Base-by-base conservation (phyloP, 2,113 vertebrate species). In the Tupaia tana region DNA sequence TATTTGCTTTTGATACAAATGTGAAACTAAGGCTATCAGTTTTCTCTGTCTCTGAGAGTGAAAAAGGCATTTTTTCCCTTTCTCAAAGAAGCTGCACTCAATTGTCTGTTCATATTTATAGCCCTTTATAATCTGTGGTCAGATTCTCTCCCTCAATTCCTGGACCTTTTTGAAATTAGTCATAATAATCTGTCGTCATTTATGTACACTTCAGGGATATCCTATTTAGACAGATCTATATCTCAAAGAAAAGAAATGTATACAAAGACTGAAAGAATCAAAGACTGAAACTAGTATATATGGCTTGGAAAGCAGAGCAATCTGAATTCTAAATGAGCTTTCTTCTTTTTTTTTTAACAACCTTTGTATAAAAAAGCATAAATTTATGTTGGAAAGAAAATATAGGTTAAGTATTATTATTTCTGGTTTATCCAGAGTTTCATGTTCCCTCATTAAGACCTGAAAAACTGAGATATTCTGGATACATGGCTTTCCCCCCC, bases 1-100 rank as follows among this genome's bases (percentile, higher is more conserved):
- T 70, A 74, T 82, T 79, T 91, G 31, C 83, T 93, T 96, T 89
- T 79, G 54, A 89, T 91, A 89, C 11, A 82, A 20, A 74, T 29
- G 0, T 69, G 14, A 82, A 91, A 61, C 16, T 70, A 29, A 94
- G 89, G 9, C 31, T 80, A 81, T 54, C 11, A 61, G 25, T 86
- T 95, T 92, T 80, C 31, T 90, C 24, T 56, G 1, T 94, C 58
- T 93, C 6, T 43, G 22, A 74, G 88, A 86, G 31, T 75, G 15
- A 77, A 86, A 89, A 70, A 92, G n/a, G 16, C 1, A 2, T 7
- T 11, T 83, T 56, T 54, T 66, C 19, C 54, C 7, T 74, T 69
- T n/a, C 24, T 78, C 27, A 64, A 29, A 89, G 71, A 67, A 79
- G 13, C 1, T 9, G 63, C 89, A 24, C 69, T 82, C 56, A 83